These are phyloP conservation scores for Tetragonisca angustula DNA, from an alignment of 2,888 invertebrate species.

Conservation along the genomic window DNA sequence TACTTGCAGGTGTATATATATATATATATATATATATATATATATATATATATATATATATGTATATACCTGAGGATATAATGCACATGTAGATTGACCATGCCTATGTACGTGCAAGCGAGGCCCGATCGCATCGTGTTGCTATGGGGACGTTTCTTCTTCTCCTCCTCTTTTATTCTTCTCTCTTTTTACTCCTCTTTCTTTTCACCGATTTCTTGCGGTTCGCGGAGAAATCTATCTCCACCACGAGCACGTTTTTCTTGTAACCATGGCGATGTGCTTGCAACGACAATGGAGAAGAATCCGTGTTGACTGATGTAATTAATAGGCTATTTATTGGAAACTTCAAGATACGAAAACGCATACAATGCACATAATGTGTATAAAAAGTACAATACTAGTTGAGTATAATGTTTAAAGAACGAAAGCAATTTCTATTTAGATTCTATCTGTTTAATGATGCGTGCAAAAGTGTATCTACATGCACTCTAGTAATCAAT, in stretches of 20 bases:
- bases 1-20: background rate
- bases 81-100: background rate
- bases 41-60: too few species aligned
- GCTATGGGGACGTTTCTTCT: slow-evolving; percentile 70
- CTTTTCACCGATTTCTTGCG: slow-evolving; percentile 35
- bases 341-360: too few species aligned
- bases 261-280: background rate
- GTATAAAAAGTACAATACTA: too few species aligned
- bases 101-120: slow-evolving; percentile 8
- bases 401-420: too few species aligned
- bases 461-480: too few species aligned
- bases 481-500: slow-evolving; percentile 3
- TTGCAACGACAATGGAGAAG: slow-evolving; percentile 4
- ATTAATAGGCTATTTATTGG: background rate
- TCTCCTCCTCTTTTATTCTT: slow-evolving; percentile 25
- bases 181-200: slow-evolving; percentile 25
- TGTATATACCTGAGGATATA: background rate
- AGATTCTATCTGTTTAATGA: too few species aligned
- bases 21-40: too few species aligned
- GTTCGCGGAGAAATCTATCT: slow-evolving; percentile 43
- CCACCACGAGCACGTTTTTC: slow-evolving; percentile 2
- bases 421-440: too few species aligned
- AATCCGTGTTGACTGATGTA: slow-evolving; percentile 17
- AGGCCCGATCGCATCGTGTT: slow-evolving; percentile 63
- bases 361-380: too few species aligned